These are phyloP conservation scores for Tachina fera DNA, from an alignment of 2,888 invertebrate species.

Conservation along the genomic window DNA sequence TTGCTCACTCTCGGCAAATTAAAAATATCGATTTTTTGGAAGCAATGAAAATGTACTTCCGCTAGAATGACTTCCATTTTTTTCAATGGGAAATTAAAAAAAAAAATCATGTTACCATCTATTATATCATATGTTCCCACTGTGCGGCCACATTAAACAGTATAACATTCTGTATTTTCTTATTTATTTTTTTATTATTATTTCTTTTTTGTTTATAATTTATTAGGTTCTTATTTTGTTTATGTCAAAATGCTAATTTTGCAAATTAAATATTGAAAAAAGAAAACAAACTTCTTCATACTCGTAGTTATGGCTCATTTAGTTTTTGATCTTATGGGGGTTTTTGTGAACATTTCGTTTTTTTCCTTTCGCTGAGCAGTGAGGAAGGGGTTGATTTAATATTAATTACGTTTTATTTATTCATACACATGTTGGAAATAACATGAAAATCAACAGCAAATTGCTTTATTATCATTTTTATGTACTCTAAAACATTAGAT, in stretches of 20 bases:
- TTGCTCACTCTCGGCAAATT: too few relatives aligned
- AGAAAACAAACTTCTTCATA: conserved; percentile 32
- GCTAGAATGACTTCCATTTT: too few relatives aligned
- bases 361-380: background rate
- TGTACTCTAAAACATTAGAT: too few relatives aligned
- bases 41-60: too few relatives aligned
- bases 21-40: too few relatives aligned
- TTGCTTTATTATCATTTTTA: too few relatives aligned
- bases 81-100: too few relatives aligned
- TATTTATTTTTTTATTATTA: background rate
- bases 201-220: background rate
- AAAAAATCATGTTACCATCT: too few relatives aligned
- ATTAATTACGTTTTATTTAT: conserved; percentile 28
- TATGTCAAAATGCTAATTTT: conserved; percentile 42
- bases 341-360: conserved; percentile 2
- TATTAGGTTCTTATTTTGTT: conserved; percentile 37
- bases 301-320: conserved; percentile 49
- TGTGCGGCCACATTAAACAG: background rate
- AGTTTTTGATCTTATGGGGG: conserved; percentile 10
- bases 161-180: conserved; percentile 37
- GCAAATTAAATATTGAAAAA: conserved; percentile 29
- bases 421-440: conserved; percentile 12
- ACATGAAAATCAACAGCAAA: too few relatives aligned
- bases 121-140: too few relatives aligned
- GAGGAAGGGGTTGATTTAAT: conserved; percentile 1